Evolutionary conservation across 2,888 invertebrate species (phyloP).

Genomic region (Bimastos eiseni): DNA sequence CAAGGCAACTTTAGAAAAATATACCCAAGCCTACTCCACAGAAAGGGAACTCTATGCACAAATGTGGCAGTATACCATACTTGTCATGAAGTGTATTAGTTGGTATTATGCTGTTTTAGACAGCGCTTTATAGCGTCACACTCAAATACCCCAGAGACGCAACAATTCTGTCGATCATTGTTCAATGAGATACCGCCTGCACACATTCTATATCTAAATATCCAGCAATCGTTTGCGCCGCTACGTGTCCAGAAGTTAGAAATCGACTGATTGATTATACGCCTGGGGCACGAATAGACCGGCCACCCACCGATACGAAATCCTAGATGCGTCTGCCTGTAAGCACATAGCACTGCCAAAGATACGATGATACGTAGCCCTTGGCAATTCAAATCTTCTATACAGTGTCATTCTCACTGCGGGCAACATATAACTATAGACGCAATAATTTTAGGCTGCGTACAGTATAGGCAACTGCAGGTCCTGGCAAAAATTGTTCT

Average conservation of each 20-base stretch:
- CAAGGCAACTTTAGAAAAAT: too few relatives aligned
- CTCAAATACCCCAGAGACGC: neutral
- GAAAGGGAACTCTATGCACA: too few relatives aligned
- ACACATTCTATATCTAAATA: neutral
- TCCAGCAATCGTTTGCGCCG: neutral
- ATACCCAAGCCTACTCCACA: too few relatives aligned
- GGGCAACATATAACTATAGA: neutral
- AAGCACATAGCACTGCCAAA: neutral
- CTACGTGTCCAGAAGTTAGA: neutral
- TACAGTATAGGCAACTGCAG: too few relatives aligned
- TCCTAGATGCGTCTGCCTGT: neutral
- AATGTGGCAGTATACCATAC: neutral
- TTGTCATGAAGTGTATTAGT: neutral
- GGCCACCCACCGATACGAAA: neutral
- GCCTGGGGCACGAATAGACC: neutral
- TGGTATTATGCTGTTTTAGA: neutral
- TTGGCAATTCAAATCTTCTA: neutral
- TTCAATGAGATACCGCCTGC: too few relatives aligned
- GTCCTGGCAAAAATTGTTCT: neutral
- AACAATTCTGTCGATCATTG: neutral
- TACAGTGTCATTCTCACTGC: neutral
- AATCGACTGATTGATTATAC: neutral
- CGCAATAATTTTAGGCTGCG: neutral
- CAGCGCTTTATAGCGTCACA: neutral
- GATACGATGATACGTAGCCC: constrained; percentile 2